A percentile compares a stretch with the other conserved stretches of the same genome.
Evolutionary conservation across 2,888 invertebrate species (phyloP).

Genomic region (Andrena marginata): DNA sequence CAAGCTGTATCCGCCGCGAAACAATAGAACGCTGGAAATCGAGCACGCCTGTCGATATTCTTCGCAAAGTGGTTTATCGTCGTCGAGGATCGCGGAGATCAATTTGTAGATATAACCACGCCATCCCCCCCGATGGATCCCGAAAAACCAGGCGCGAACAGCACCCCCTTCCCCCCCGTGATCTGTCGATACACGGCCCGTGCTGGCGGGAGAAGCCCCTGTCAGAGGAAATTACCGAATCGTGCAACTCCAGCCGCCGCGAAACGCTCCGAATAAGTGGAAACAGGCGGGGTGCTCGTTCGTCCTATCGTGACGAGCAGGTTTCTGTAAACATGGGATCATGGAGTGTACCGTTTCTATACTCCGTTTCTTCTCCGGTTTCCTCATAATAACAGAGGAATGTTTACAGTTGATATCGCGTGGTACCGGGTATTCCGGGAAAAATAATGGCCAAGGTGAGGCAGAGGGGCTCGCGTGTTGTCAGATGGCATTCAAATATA

Average conservation of each 20-base stretch:
- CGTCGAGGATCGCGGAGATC: slow-evolving; percentile 40
- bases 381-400: too few species aligned
- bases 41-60: slow-evolving; percentile 46
- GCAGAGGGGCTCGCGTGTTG: too few species aligned
- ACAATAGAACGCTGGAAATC: slow-evolving; percentile 38
- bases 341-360: too few species aligned
- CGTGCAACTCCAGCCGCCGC: background rate
- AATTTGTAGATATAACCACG: slow-evolving; percentile 30
- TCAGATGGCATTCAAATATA: too few species aligned
- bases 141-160: background rate
- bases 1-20: slow-evolving; percentile 27
- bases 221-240: slow-evolving; percentile 29
- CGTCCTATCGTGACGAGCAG: too few species aligned
- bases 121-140: slow-evolving; percentile 1
- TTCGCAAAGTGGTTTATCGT: slow-evolving; percentile 56
- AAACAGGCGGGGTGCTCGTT: slow-evolving; percentile 3
- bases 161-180: background rate
- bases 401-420: too few species aligned
- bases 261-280: slow-evolving; percentile 9
- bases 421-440: too few species aligned
- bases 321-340: too few species aligned
- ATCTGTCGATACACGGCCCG: background rate
- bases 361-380: too few species aligned
- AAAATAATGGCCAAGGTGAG: too few species aligned
- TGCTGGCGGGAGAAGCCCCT: background rate